Percentiles rank a stretch among this genome's conserved stretches.
Conservation (phyloP, 1,140 invertebrate genomes). For the Oreohelix idahoensis region DNA sequence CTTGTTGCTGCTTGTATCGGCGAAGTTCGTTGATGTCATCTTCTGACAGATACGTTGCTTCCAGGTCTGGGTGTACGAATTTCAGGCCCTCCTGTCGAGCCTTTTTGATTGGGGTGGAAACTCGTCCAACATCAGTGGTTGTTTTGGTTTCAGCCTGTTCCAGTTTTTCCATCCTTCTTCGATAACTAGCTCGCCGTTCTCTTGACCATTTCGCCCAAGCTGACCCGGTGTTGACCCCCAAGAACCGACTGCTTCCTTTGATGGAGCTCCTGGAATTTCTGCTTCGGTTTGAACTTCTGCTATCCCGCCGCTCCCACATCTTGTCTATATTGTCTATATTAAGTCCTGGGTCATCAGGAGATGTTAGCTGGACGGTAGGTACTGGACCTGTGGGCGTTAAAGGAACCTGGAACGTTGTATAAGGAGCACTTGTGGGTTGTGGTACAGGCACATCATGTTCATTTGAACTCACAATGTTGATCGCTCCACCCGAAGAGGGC, state of each 20-base stretch:
- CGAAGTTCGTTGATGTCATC: constrained; percentile 65
- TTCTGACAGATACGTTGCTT: constrained; percentile 62
- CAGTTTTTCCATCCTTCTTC: constrained; percentile 59
- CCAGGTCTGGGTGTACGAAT: constrained; percentile 68
- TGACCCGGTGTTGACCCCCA: constrained; percentile 57
- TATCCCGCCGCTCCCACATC: constrained; percentile 54
- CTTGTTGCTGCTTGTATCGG: constrained; percentile 59
- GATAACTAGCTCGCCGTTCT: constrained; percentile 62
- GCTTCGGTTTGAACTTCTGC: constrained; percentile 49
- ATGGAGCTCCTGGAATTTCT: constrained; percentile 23
- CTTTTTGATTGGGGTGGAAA: constrained; percentile 70
- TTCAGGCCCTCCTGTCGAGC: constrained; percentile 67
- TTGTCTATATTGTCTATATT: constrained; percentile 54
- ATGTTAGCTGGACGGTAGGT: constrained; percentile 14
- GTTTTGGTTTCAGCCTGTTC: constrained; percentile 49
- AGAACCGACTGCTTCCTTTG: constrained; percentile 44
- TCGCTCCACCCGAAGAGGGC: background rate
- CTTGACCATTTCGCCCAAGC: constrained; percentile 69
- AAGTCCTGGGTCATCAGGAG: constrained; percentile 40
- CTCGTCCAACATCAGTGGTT: constrained; percentile 45
- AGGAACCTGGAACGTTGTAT: constrained; percentile 13
- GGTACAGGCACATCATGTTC: background rate
- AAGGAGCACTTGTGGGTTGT: constrained; percentile 8
- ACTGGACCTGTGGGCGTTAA: background rate
- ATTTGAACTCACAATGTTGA: background rate